Evolutionary conservation across 1,140 invertebrate species (phyloP).

Genomic region (Ditylenchus dipsaci): DNA sequence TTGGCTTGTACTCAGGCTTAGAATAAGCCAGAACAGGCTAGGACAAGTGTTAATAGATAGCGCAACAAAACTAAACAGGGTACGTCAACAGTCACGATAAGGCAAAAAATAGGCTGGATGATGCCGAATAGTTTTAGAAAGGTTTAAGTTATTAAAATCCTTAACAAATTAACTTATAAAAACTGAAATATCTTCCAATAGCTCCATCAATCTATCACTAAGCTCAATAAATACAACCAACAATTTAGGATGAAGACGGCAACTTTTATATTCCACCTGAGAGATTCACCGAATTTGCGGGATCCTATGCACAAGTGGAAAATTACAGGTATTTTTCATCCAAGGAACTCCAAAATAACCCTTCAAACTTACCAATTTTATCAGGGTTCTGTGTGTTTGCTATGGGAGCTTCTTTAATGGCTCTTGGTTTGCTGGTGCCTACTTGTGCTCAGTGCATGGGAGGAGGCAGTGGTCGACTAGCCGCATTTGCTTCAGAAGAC

Average conservation of each 20-base stretch:
- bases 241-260: slow-evolving; percentile 49
- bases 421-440: slow-evolving; percentile 50
- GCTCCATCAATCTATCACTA: too few relatives aligned
- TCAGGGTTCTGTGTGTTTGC: slow-evolving; percentile 55
- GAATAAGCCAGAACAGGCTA: too few relatives aligned
- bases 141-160: too few relatives aligned
- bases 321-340: slow-evolving; percentile 35
- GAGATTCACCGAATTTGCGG: slow-evolving; percentile 44
- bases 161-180: too few relatives aligned
- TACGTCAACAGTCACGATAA: too few relatives aligned
- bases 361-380: not conserved
- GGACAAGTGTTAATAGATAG: too few relatives aligned
- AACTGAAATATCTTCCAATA: too few relatives aligned
- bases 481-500: slow-evolving; percentile 50
- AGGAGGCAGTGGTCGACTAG: slow-evolving; percentile 29
- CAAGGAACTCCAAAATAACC: not conserved
- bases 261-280: slow-evolving; percentile 55
- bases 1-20: too few relatives aligned
- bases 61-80: too few relatives aligned
- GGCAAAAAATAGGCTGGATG: too few relatives aligned
- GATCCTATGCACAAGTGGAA: slow-evolving; percentile 56
- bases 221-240: too few relatives aligned
- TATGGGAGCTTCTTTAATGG: slow-evolving; percentile 49
- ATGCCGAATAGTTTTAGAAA: too few relatives aligned
- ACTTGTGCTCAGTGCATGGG: slow-evolving; percentile 48